Conservation (phyloP, 1,140 invertebrate species). For the Macrocentrus cingulum region DNA sequence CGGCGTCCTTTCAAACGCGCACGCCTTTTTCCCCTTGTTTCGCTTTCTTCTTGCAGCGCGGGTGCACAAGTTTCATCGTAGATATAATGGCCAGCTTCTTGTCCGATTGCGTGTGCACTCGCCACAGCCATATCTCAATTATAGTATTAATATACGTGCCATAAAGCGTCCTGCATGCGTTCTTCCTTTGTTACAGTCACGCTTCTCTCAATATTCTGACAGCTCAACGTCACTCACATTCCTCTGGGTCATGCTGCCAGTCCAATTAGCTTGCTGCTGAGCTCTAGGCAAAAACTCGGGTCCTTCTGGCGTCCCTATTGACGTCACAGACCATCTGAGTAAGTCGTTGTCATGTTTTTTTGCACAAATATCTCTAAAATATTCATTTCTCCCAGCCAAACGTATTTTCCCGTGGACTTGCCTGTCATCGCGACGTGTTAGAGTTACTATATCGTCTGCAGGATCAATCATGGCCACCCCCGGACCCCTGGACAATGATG, state of each 20-base stretch:
- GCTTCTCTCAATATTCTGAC: too few relatives aligned
- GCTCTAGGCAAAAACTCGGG: too few relatives aligned
- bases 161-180: slow-evolving; percentile 8
- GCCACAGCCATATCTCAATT: slow-evolving; percentile 24
- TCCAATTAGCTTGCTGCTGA: slow-evolving; percentile 40
- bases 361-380: too few relatives aligned
- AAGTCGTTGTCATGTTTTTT: too few relatives aligned
- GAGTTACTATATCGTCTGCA: background rate
- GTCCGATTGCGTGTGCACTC: background rate
- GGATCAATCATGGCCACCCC: background rate
- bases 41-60: background rate
- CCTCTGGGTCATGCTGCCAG: slow-evolving; percentile 35
- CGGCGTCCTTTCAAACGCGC: slow-evolving; percentile 18
- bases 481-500: background rate
- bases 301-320: too few relatives aligned
- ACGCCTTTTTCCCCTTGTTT: slow-evolving; percentile 1
- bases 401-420: too few relatives aligned
- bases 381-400: too few relatives aligned
- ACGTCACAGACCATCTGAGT: too few relatives aligned
- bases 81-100: slow-evolving; percentile 8
- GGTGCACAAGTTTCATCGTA: slow-evolving; percentile 4
- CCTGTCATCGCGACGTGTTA: too few relatives aligned
- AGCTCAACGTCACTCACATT: background rate
- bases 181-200: background rate
- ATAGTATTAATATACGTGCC: slow-evolving; percentile 28